A percentile compares a stretch with the other conserved stretches of the same genome.
Conservation (phyloP, 2,113 vertebrate species). For the Puma concolor region DNA sequence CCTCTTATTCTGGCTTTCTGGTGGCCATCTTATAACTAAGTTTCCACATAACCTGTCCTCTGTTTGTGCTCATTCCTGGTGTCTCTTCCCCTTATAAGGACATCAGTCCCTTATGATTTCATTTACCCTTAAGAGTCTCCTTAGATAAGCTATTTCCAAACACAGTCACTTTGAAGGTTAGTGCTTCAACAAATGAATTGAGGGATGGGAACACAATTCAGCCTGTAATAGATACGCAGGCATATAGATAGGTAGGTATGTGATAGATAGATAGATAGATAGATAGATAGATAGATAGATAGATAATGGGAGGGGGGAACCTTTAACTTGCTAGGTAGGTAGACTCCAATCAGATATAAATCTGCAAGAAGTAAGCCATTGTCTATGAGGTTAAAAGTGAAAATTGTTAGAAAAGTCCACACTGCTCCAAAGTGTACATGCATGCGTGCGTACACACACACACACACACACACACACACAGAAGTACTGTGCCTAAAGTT, state of each 20-base stretch:
- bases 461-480: not conserved
- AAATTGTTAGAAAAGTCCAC: not conserved
- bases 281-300: not conserved
- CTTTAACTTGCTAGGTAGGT: not conserved
- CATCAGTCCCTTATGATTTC: not conserved
- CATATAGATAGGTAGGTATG: not conserved
- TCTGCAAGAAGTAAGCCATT: not conserved
- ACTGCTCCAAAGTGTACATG: not conserved
- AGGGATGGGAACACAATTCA: not conserved
- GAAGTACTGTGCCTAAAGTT: not conserved
- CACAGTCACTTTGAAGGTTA: not conserved
- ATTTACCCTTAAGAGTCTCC: not conserved
- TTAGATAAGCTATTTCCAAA: not conserved
- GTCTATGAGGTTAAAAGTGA: not conserved
- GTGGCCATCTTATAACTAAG: not conserved
- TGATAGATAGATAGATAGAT: not conserved
- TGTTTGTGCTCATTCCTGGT: not conserved
- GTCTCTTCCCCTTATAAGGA: not conserved
- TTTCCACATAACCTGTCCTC: not conserved
- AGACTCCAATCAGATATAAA: not conserved
- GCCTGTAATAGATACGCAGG: not conserved
- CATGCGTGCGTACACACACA: rapidly evolving
- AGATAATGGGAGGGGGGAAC: not conserved
- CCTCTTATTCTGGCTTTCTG: not conserved
- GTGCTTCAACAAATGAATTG: not conserved